These are phyloP conservation scores for Elachura formosa DNA, from an alignment of 2,113 vertebrate species.

Conservation along the genomic window DNA sequence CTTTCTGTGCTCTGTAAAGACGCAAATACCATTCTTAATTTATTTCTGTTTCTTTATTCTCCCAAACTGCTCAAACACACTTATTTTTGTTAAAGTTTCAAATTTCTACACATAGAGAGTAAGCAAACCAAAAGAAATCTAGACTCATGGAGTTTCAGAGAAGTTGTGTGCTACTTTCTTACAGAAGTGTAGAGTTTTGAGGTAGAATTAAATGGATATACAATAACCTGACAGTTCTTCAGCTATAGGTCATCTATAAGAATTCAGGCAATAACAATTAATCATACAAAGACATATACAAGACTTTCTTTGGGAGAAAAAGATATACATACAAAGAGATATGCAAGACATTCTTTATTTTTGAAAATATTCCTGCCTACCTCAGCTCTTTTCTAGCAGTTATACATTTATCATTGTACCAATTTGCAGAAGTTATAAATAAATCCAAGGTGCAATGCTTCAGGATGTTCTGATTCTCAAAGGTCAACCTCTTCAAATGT, in stretches of 20 bases:
- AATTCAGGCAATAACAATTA: background rate
- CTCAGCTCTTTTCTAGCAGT: background rate
- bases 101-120: background rate
- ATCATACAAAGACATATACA: background rate
- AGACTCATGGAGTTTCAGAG: background rate
- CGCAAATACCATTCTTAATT: background rate
- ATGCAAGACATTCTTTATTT: background rate
- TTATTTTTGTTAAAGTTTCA: background rate
- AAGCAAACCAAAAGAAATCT: background rate
- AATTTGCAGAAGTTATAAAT: background rate
- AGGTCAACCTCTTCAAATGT: background rate
- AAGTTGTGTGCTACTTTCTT: background rate
- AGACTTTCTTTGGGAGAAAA: background rate
- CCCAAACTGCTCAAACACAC: background rate
- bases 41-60: background rate
- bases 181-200: background rate
- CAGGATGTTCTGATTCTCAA: background rate
- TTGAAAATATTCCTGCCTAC: background rate
- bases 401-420: background rate
- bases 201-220: background rate
- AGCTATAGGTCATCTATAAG: background rate
- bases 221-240: background rate
- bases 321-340: background rate
- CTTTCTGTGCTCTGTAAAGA: background rate
- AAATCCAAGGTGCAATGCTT: background rate